Evolutionary conservation across 1,140 invertebrate genomes (phyloP).

Genomic region (Vanessa tameamea): DNA sequence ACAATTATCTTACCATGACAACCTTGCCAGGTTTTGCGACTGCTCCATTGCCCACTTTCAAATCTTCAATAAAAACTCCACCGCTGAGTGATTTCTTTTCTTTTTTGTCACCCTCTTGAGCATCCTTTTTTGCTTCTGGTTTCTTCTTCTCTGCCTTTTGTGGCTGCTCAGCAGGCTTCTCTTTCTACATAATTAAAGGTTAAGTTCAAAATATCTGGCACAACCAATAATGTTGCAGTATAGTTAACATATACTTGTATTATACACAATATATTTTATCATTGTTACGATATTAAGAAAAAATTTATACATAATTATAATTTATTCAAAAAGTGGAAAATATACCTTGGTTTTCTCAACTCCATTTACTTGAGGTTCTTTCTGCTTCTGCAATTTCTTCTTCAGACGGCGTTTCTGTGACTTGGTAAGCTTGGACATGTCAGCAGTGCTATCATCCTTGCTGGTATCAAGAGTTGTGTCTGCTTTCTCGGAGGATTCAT

Average conservation of each 20-base stretch:
- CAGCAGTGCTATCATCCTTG: conserved; percentile 56
- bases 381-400: conserved; percentile 66
- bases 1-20: conserved; percentile 76
- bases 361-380: conserved; percentile 66
- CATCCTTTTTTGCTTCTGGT: conserved; percentile 73
- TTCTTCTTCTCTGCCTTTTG: conserved; percentile 80
- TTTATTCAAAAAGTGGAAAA: not conserved
- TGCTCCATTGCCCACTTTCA: conserved; percentile 87
- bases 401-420: conserved; percentile 56
- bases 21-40: conserved; percentile 89
- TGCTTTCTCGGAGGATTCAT: conserved; percentile 68
- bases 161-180: conserved; percentile 66
- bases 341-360: conserved; percentile 65
- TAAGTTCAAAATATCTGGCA: not conserved
- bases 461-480: conserved; percentile 64
- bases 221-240: not conserved
- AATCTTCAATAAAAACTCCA: conserved; percentile 89
- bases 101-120: conserved; percentile 64
- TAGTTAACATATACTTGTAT: too few relatives aligned
- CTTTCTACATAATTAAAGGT: conserved; percentile 45
- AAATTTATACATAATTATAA: too few relatives aligned
- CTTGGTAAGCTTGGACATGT: conserved; percentile 64
- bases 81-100: conserved; percentile 85
- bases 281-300: too few relatives aligned
- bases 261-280: too few relatives aligned